Base-by-base conservation (phyloP, 2,888 invertebrate genomes). In the Mythimna impura region DNA sequence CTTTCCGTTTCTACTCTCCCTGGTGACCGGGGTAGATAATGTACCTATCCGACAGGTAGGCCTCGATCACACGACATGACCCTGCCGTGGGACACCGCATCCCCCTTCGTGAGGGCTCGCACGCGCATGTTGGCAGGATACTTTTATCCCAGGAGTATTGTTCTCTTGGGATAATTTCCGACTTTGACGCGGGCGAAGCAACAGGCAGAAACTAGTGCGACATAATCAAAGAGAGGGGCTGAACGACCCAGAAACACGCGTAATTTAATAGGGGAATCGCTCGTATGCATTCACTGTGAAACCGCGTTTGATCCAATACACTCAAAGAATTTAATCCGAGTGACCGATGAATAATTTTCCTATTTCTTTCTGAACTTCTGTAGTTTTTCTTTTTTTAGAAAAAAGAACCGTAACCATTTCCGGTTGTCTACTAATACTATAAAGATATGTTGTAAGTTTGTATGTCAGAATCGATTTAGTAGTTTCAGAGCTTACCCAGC, bases 261-360 rank as follows among this genome's bases (percentile, higher is more conserved):
- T 71, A 71, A 78, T 76, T 73, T 36, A 73, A 75, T 73, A 68
- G 67, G 66, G 61, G 71, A 70, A 66, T 61, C 70, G 54, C 70
- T 79, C 70, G 70, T 61, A 78, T 72, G 68, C 63, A 84, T 76
- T 71, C 71, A 72, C 70, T 70, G 66, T 71, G 63, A 71, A 76
- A 70, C 60, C 73, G 57, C 75, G 63, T 82, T 78, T 73, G 73
- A 84, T 80, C 75, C 47, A 55, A 73, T 70, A 70, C 54, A 54
- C 50, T 74, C 78, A 62, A 76, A 76, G 61, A 74, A 67, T 80
- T 74, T 62, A 65, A 69, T 66, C 57, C 66, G 50, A 40, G 47
- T 70, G 67, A 58, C 72, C 50, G n/a, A 74, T 64, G 43, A 36
- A 74, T 68, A 71, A 70, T 64, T 43, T 63, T 68, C 12, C n/a